These are phyloP conservation scores for Disparrhopalites patrizii DNA, from an alignment of 2,888 invertebrate species.

Conservation along the genomic window DNA sequence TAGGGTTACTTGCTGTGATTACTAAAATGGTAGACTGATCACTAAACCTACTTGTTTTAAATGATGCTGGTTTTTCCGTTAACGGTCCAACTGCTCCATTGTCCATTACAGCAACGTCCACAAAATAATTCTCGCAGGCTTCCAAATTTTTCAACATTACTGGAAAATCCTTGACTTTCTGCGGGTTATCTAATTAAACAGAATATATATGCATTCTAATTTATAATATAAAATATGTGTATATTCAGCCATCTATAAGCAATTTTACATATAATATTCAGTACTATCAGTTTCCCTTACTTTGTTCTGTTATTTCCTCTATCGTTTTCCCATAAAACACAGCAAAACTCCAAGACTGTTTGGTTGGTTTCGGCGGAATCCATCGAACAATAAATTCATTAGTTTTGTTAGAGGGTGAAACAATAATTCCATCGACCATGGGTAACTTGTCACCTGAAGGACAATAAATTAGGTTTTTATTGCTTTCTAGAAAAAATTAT, in stretches of 20 bases:
- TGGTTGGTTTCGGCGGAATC: slow-evolving; percentile 57
- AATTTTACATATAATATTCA: too few species aligned
- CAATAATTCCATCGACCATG: slow-evolving; percentile 37
- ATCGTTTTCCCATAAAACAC: slow-evolving; percentile 65
- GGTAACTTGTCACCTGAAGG: slow-evolving; percentile 49
- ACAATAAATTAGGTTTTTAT: not conserved
- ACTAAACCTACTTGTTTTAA: slow-evolving; percentile 57
- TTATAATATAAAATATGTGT: too few species aligned
- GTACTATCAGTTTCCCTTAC: too few species aligned
- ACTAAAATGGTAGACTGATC: not conserved
- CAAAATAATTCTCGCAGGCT: slow-evolving; percentile 70
- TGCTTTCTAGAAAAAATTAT: not conserved
- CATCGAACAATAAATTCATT: slow-evolving; percentile 66
- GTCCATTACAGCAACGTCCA: slow-evolving; percentile 63
- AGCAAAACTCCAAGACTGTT: slow-evolving; percentile 63
- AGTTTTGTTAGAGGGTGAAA: slow-evolving; percentile 31
- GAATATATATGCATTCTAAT: not conserved
- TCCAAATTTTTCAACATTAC: slow-evolving; percentile 61
- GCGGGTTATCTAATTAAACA: slow-evolving; percentile 12
- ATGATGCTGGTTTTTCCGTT: slow-evolving; percentile 54
- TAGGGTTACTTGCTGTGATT: not conserved
- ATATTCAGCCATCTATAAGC: too few species aligned
- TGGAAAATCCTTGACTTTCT: slow-evolving; percentile 57
- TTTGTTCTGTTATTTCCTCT: slow-evolving; percentile 58
- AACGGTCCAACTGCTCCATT: slow-evolving; percentile 63